Evolutionary conservation across 37 sponge, comb jelly and placozoan species (phyloP).

Genomic region (Ephydatia muelleri): DNA sequence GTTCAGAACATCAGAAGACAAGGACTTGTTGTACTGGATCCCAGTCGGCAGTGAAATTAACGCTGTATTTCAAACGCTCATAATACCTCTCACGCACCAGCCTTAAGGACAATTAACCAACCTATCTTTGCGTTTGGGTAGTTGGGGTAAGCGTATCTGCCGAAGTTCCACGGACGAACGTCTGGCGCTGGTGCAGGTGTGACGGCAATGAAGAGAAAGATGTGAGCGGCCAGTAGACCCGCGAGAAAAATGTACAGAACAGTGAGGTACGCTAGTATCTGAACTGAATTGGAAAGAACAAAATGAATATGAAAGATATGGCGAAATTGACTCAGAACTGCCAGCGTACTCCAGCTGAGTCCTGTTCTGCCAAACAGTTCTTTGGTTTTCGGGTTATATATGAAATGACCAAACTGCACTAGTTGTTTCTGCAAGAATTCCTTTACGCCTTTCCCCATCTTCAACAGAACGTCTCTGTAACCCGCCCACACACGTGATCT

Average conservation of each 20-base stretch:
- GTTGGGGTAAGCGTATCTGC: constrained; percentile 68
- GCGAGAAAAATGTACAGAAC: constrained; percentile 42
- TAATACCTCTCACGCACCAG: background rate
- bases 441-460: background rate
- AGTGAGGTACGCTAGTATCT: constrained; percentile 37
- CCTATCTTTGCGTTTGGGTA: constrained; percentile 76
- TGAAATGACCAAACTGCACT: background rate
- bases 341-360: constrained; percentile 63
- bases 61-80: constrained; percentile 9
- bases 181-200: constrained; percentile 27
- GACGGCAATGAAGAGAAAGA: constrained; percentile 36
- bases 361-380: constrained; percentile 60
- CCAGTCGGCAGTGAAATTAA: constrained; percentile 3
- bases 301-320: background rate
- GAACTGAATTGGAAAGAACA: constrained; percentile 14
- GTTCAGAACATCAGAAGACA: no score
- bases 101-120: constrained; percentile 3
- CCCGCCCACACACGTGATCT: no score
- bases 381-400: constrained; percentile 55
- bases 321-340: background rate
- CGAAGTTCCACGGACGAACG: constrained; percentile 53
- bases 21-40: background rate
- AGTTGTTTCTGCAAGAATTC: background rate
- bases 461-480: background rate
- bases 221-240: constrained; percentile 48